These are phyloP conservation scores for Meandrusa payeni DNA, from an alignment of 2,888 invertebrate genomes.

Conservation along the genomic window DNA sequence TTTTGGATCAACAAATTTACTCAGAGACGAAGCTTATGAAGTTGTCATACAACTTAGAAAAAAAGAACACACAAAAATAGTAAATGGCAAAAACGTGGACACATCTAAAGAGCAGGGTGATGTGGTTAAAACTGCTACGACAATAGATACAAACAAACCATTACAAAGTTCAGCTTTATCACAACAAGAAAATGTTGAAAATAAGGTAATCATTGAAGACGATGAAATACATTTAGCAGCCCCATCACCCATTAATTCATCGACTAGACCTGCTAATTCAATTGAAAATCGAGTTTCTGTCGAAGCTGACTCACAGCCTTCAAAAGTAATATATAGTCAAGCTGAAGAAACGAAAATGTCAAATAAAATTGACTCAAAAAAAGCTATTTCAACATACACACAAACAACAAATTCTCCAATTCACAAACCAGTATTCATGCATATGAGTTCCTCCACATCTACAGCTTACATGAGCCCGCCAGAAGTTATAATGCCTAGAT, in stretches of 20 bases:
- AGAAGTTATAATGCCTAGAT: constrained; percentile 61
- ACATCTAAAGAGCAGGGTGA: constrained; percentile 17
- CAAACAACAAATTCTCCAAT: constrained; percentile 60
- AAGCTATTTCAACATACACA: constrained; percentile 59
- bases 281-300: not conserved
- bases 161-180: not conserved
- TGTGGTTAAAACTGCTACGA: constrained; percentile 1
- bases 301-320: not conserved
- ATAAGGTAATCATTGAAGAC: not conserved
- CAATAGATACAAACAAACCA: not conserved
- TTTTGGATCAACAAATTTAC: constrained; percentile 59
- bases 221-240: not conserved
- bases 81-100: constrained; percentile 23
- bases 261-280: not conserved
- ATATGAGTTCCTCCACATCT: constrained; percentile 74
- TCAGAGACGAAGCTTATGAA: constrained; percentile 67
- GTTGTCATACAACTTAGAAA: constrained; percentile 68
- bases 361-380: constrained; percentile 27
- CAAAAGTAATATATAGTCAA: not conserved
- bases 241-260: not conserved
- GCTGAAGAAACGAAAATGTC: not conserved
- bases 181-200: not conserved
- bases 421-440: constrained; percentile 53
- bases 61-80: too few relatives aligned
- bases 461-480: constrained; percentile 78